Conservation (phyloP, 2,888 invertebrate species). For the Lasioglossum malachurum region DNA sequence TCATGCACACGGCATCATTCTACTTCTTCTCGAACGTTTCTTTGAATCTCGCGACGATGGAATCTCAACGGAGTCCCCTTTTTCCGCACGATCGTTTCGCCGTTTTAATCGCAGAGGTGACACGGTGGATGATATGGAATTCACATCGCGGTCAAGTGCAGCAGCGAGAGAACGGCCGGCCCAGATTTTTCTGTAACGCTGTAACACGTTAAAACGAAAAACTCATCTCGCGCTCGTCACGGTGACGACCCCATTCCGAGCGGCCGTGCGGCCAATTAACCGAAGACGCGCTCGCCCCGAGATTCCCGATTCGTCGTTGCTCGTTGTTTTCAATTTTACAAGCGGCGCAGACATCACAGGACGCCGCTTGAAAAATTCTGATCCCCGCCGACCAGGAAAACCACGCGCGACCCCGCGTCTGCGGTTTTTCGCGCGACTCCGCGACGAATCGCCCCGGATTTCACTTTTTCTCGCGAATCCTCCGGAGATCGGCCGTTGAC, state of each 20-base stretch:
- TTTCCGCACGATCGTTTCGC: neutral
- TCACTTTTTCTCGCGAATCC: neutral
- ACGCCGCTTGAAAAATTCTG: slow-evolving; percentile 38
- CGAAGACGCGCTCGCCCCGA: slow-evolving; percentile 17
- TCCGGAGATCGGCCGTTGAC: neutral
- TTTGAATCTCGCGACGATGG: neutral
- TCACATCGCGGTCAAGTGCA: neutral
- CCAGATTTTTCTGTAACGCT: neutral
- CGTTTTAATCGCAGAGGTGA: neutral
- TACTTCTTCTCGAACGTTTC: neutral
- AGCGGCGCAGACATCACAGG: slow-evolving; percentile 28
- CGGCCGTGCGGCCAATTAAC: slow-evolving; percentile 39
- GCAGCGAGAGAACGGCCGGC: neutral
- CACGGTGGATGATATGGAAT: neutral
- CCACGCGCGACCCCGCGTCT: neutral
- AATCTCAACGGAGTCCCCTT: neutral
- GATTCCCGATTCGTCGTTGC: slow-evolving; percentile 43
- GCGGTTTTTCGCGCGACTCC: neutral
- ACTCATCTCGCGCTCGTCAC: slow-evolving; percentile 20
- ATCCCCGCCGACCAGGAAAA: slow-evolving; percentile 22
- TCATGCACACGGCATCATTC: neutral
- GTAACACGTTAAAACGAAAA: slow-evolving; percentile 14
- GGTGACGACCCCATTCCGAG: slow-evolving; percentile 27
- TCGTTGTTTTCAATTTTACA: slow-evolving; percentile 36
- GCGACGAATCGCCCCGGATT: neutral